These are phyloP conservation scores for Paragorgia papillata DNA, from an alignment of 92 coral and sea anemone species.

Conservation along the genomic window DNA sequence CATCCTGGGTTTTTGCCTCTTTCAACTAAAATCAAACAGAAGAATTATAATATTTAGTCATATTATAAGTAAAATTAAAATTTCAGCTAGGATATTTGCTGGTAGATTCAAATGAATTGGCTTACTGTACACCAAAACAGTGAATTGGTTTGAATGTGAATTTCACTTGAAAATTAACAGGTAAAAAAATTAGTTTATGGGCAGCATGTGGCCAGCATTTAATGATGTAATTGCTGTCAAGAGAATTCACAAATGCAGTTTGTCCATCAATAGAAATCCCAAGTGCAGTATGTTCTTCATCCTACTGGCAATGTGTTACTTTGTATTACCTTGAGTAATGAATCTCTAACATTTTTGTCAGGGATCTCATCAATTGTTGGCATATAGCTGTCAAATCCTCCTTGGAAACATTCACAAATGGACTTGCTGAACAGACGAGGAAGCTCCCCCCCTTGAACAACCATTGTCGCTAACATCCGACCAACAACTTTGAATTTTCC, in stretches of 20 bases:
- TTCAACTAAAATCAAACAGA: slow-evolving; percentile 35
- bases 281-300: too few relatives aligned
- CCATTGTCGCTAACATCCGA: slow-evolving; percentile 51
- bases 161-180: too few relatives aligned
- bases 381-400: not conserved
- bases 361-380: too few relatives aligned
- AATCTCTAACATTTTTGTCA: not conserved
- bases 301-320: too few relatives aligned
- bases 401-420: slow-evolving; percentile 44
- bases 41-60: not conserved
- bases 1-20: slow-evolving; percentile 49
- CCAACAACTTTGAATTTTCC: slow-evolving; percentile 54
- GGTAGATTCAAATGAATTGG: slow-evolving; percentile 6
- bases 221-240: too few relatives aligned
- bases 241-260: too few relatives aligned
- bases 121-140: not conserved
- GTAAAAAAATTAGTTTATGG: too few relatives aligned
- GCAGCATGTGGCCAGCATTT: too few relatives aligned
- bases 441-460: slow-evolving; percentile 58
- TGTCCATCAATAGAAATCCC: too few relatives aligned
- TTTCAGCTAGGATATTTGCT: not conserved
- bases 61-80: not conserved
- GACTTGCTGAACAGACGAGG: slow-evolving; percentile 51
- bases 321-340: not conserved
- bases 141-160: too few relatives aligned